These are phyloP conservation scores for Lucilia cuprina DNA, from an alignment of 1,140 invertebrate species.

Conservation along the genomic window DNA sequence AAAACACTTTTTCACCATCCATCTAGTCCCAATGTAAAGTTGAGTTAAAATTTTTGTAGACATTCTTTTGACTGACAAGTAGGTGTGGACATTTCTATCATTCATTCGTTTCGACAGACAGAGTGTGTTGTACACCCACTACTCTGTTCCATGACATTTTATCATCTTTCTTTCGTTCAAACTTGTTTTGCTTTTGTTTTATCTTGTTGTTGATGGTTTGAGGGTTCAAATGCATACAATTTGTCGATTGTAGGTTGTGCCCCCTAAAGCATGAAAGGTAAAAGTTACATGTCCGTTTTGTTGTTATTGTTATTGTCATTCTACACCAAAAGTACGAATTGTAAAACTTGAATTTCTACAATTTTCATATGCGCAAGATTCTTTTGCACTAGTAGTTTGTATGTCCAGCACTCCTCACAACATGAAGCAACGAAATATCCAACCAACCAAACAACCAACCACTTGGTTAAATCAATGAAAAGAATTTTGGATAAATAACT, in stretches of 20 bases:
- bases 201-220: neutral
- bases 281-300: constrained; percentile 41
- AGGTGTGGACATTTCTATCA: constrained; percentile 58
- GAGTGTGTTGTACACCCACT: constrained; percentile 58
- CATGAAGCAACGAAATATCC: neutral
- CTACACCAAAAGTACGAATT: neutral
- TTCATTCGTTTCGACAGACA: constrained; percentile 63
- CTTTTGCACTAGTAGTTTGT: neutral
- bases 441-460: neutral
- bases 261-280: constrained; percentile 51
- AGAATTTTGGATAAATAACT: neutral
- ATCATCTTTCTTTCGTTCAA: neutral
- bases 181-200: neutral
- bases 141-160: neutral
- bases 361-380: constrained; percentile 21
- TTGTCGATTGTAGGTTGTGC: constrained; percentile 56
- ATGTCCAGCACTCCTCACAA: constrained; percentile 13
- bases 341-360: neutral
- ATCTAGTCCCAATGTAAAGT: neutral
- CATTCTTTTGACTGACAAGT: constrained; percentile 52
- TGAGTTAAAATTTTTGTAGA: constrained; percentile 16
- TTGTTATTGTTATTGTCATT: constrained; percentile 2
- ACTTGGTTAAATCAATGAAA: neutral
- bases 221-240: constrained; percentile 33
- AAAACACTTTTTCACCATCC: neutral